Conservation (phyloP, 2,888 invertebrate species). For the Caenorhabditis imperialis region DNA sequence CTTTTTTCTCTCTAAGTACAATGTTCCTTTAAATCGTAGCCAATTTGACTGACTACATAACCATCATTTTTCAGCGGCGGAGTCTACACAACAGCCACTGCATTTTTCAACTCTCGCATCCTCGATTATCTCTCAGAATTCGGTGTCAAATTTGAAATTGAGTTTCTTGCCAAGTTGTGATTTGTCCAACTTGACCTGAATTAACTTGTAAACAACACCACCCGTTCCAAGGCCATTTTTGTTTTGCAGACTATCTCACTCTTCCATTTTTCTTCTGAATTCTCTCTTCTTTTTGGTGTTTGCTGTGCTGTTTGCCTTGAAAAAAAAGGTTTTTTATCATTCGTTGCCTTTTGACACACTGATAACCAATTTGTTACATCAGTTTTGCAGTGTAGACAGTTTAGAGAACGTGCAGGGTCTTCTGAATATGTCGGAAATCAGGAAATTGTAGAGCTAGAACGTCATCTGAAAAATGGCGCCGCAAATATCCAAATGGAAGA, state of each 20-base stretch:
- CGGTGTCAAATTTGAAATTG: conserved; percentile 79
- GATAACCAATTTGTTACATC: not conserved
- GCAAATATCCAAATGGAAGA: not conserved
- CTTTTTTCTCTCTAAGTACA: conserved; percentile 1
- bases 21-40: conserved; percentile 1
- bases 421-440: not conserved
- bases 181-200: no score
- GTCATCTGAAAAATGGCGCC: no score
- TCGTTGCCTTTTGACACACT: not conserved
- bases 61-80: conserved; percentile 84
- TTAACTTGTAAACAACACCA: conserved; percentile 3
- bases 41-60: not conserved
- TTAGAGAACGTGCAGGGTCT: conserved; percentile 10
- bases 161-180: conserved; percentile 8
- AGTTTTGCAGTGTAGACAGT: not conserved
- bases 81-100: conserved; percentile 86
- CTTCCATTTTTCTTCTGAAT: not conserved
- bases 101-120: conserved; percentile 87
- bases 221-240: conserved; percentile 1
- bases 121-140: conserved; percentile 85
- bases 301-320: not conserved
- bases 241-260: not conserved
- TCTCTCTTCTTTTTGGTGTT: not conserved
- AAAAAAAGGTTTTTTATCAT: conserved; percentile 1
- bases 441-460: not conserved